Evolutionary conservation across 2,888 invertebrate genomes (phyloP).

Genomic region (Cactoblastis cactorum): DNA sequence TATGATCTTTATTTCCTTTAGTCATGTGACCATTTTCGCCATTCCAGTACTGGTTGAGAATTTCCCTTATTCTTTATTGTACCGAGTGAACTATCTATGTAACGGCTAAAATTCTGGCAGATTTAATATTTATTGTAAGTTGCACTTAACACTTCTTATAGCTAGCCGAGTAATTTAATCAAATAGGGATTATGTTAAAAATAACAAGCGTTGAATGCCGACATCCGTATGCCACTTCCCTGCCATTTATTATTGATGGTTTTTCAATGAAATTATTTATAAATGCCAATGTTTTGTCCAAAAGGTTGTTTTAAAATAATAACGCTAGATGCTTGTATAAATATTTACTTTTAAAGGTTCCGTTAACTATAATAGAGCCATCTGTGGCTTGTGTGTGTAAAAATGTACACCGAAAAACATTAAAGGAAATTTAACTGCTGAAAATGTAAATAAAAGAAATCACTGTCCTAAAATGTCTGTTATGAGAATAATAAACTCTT

Average conservation of each 20-base stretch:
- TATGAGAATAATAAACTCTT: no score
- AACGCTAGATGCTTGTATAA: no score
- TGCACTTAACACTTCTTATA: background rate
- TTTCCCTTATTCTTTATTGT: background rate
- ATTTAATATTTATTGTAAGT: background rate
- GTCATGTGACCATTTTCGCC: background rate
- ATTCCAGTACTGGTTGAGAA: background rate
- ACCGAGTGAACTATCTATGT: background rate
- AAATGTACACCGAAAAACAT: no score
- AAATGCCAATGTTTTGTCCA: no score
- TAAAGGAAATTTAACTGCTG: no score
- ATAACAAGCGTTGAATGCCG: background rate
- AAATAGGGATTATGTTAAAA: background rate
- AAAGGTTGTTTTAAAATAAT: no score
- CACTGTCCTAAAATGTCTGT: no score
- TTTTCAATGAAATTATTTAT: background rate
- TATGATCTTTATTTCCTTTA: background rate
- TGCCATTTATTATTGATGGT: background rate
- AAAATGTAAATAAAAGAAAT: no score
- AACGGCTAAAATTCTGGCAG: background rate
- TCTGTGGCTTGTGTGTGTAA: no score
- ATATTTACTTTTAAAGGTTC: no score
- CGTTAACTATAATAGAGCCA: no score
- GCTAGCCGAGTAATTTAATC: slow-evolving; percentile 1
- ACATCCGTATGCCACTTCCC: background rate